Evolutionary conservation across 2,113 vertebrate species (phyloP), one percentile per base, ranked within the genome.

Genomic region (Asarcornis scutulata): DNA sequence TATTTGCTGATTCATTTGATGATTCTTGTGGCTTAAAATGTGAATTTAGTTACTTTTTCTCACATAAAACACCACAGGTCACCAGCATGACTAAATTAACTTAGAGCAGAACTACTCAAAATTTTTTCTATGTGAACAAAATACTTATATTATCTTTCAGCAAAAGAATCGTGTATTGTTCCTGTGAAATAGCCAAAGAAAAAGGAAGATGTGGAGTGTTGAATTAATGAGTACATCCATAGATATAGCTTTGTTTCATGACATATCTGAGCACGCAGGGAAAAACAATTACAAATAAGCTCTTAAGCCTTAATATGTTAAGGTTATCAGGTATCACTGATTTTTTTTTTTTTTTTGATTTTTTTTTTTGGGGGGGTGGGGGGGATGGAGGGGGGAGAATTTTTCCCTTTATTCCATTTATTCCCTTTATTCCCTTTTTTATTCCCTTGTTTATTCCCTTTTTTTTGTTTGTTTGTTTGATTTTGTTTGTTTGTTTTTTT

Each of bases 41-140:
- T 46, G 44, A 46, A 46, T 46, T 59, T 56, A 55, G 68, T 32
- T 63, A 8, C 18, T 48, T 93, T 78, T 59, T 63, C 58, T 86
- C 53, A 21, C 2, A 4, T 55, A 53, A 15, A 80, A 67, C 58
- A 55, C 34, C 53, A 83, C 16, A 34, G 91, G 83, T 92, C 59
- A 86, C 25, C 58, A 91, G 31, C 48, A 40, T 56, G n/a, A 72
- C 32, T 52, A 94, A 90, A 72, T 79, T 74, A 86, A 90, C 31
- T 78, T 88, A n/a, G 1, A 8, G 56, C 36, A 94, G 67, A 88
- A 63, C 74, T 23, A 22, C 13, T 63, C 32, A 26, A 75, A 29
- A 83, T 75, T 78, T 50, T 48, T 76, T 13, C 23, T 69, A 38
- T 40, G 17, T 71, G 26, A 76, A 48, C 29, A 67, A 76, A 83